These are phyloP conservation scores for Ptilodon capucinus DNA, from an alignment of 2,888 invertebrate genomes.

Conservation along the genomic window DNA sequence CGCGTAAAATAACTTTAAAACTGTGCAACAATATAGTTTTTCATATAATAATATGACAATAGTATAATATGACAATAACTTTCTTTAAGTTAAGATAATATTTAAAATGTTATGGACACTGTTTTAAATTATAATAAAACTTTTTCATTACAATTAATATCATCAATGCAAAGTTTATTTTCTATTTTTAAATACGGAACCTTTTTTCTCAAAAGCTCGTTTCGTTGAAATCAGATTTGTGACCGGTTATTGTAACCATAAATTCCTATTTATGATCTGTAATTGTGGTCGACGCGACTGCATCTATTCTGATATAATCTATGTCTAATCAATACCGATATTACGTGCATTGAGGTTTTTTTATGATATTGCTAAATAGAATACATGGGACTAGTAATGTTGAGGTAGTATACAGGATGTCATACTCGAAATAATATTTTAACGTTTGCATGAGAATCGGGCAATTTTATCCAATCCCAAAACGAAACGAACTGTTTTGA, in stretches of 20 bases:
- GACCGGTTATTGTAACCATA: conserved; percentile 58
- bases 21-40: too few relatives aligned
- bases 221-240: conserved; percentile 29
- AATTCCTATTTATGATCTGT: conserved; percentile 70
- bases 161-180: conserved; percentile 1
- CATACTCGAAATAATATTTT: neutral
- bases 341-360: conserved; percentile 18
- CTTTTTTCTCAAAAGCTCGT: conserved; percentile 15
- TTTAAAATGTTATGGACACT: too few relatives aligned
- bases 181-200: conserved; percentile 25
- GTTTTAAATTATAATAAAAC: too few relatives aligned
- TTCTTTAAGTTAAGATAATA: too few relatives aligned
- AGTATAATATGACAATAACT: too few relatives aligned
- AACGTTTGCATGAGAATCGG: too few relatives aligned
- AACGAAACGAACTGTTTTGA: too few relatives aligned
- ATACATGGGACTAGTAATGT: neutral
- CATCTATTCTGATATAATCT: conserved; percentile 50
- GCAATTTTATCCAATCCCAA: too few relatives aligned
- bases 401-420: neutral
- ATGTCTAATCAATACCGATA: conserved; percentile 38
- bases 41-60: too few relatives aligned
- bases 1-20: too few relatives aligned
- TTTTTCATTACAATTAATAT: too few relatives aligned
- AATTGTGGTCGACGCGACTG: conserved; percentile 54
- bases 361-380: conserved; percentile 15